Evolutionary conservation across 1,140 invertebrate genomes (phyloP).

Genomic region (Tetragnatha versicolor): DNA sequence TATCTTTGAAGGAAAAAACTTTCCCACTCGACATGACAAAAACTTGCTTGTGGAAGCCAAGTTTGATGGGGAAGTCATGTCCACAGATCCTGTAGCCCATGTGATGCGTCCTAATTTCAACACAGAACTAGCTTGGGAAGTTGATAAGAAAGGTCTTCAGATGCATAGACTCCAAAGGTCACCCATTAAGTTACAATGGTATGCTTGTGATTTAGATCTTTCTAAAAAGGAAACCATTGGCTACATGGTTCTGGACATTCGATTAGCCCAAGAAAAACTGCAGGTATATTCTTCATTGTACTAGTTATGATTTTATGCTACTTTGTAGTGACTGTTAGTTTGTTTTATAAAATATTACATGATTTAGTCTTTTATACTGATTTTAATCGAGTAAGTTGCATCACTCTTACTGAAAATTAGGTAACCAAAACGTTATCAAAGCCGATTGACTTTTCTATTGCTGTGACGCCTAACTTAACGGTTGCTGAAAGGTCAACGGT

Average conservation of each 20-base stretch:
- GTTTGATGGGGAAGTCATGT: conserved; percentile 67
- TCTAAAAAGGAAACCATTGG: conserved; percentile 65
- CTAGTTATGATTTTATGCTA: neutral
- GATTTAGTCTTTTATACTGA: neutral
- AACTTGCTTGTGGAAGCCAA: conserved; percentile 65
- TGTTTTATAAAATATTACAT: neutral
- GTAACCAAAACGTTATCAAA: no score
- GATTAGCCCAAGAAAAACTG: conserved; percentile 62
- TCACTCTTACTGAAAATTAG: no score
- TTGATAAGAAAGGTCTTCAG: conserved; percentile 66
- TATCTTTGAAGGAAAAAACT: conserved; percentile 62
- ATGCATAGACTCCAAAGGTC: conserved; percentile 66
- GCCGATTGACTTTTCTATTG: no score
- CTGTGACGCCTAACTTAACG: no score
- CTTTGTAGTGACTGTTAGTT: no score
- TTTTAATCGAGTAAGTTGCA: no score
- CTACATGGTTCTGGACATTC: conserved; percentile 67
- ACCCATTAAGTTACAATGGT: conserved; percentile 66
- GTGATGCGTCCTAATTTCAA: conserved; percentile 64
- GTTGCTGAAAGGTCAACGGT: no score
- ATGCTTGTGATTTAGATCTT: conserved; percentile 62
- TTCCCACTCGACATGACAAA: conserved; percentile 63
- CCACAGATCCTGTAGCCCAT: conserved; percentile 66
- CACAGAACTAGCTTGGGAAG: conserved; percentile 68
- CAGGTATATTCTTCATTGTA: conserved; percentile 56